Percentiles rank a stretch among this genome's conserved stretches.
These are phyloP conservation scores for Orbicella faveolata DNA, from an alignment of 64 coral and sea anemone genomes.

Conservation along the genomic window DNA sequence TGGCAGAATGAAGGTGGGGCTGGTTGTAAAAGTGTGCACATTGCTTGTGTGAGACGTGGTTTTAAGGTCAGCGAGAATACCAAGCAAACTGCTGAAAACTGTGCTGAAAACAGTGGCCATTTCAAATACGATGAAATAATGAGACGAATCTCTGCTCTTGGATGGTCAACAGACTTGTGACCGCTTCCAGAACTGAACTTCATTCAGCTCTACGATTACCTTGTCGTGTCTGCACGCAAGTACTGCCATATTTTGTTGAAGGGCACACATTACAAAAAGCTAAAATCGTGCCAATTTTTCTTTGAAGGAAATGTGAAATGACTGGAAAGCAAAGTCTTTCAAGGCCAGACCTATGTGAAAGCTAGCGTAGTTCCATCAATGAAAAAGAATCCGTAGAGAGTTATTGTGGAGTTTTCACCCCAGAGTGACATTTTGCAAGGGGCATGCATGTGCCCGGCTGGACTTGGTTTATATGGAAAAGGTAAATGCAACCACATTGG, in stretches of 20 bases:
- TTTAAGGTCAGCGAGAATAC: no score
- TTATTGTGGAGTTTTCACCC: no score
- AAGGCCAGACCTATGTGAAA: constrained; percentile 55
- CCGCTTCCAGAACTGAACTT: constrained; percentile 51
- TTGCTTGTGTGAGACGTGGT: background rate
- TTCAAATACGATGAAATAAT: background rate
- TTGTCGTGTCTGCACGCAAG: constrained; percentile 45
- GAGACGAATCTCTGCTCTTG: constrained; percentile 17
- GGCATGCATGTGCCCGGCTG: background rate
- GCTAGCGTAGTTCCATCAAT: constrained; percentile 60
- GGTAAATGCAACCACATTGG: constrained; percentile 11
- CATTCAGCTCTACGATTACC: constrained; percentile 73
- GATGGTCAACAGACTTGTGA: constrained; percentile 61
- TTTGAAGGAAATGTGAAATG: constrained; percentile 58
- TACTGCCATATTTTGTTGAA: constrained; percentile 49
- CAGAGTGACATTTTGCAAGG: background rate
- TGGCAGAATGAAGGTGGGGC: background rate
- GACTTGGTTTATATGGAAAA: background rate
- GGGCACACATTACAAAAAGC: constrained; percentile 54
- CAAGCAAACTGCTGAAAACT: no score
- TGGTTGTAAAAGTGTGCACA: background rate
- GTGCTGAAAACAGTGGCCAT: background rate
- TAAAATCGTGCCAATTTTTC: constrained; percentile 72
- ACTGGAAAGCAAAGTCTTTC: constrained; percentile 32
- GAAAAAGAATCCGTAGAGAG: background rate